Conservation (phyloP, 2,797 vertebrate genomes). For the Gambusia yucatana region DNA sequence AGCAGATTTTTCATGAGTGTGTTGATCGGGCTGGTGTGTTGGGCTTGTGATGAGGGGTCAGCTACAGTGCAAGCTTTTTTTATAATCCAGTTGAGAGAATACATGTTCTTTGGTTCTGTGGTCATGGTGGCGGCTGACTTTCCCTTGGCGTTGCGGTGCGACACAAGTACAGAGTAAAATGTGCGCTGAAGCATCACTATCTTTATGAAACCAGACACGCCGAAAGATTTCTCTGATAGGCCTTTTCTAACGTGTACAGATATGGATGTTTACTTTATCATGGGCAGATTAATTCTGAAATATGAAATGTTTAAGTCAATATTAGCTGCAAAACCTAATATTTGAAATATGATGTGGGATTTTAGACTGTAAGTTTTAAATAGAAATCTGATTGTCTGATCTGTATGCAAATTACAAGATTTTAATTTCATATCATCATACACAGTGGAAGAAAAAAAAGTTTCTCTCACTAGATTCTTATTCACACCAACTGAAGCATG, state of each 20-base stretch:
- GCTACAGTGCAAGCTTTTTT: conserved; percentile 40
- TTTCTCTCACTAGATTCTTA: neutral
- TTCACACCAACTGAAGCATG: conserved; percentile 1
- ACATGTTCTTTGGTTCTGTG: conserved; percentile 27
- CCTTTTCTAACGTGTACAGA: conserved; percentile 15
- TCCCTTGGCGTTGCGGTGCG: conserved; percentile 12
- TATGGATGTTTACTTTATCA: conserved; percentile 32
- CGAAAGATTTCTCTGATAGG: conserved; percentile 22
- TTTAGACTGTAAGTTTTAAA: neutral
- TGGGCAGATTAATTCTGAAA: conserved; percentile 10
- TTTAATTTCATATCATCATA: neutral
- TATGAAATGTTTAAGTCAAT: conserved; percentile 2
- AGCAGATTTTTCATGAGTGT: conserved; percentile 56
- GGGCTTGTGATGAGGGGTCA: conserved; percentile 55
- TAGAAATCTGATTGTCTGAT: neutral
- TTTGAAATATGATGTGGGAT: neutral
- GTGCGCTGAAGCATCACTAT: conserved; percentile 19
- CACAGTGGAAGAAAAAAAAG: neutral
- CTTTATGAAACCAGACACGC: conserved; percentile 20
- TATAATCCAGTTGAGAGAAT: conserved; percentile 35
- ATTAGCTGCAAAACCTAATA: neutral
- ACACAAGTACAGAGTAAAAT: conserved; percentile 32
- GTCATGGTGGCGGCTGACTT: conserved; percentile 19
- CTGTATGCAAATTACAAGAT: neutral
- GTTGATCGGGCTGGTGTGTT: conserved; percentile 42